Evolutionary conservation across 2,888 invertebrate species (phyloP).

Genomic region (Ochlodes sylvanus): DNA sequence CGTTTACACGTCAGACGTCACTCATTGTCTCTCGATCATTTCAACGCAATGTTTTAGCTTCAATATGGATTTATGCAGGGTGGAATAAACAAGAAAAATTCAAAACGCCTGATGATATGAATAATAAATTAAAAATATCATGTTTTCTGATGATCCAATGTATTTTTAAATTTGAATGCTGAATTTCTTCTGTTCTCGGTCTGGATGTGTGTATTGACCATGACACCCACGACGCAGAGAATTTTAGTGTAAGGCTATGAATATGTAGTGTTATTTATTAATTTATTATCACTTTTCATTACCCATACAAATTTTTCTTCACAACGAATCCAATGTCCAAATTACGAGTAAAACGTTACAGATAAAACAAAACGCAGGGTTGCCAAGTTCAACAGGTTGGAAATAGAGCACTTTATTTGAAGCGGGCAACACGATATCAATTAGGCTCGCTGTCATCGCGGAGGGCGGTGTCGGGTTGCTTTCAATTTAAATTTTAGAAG

Average conservation of each 20-base stretch:
- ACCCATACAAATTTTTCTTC: background rate
- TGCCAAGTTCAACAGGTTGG: slow-evolving; percentile 41
- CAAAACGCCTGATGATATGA: too few species aligned
- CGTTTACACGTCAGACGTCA: slow-evolving; percentile 65
- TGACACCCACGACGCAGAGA: too few species aligned
- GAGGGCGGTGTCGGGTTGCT: slow-evolving; percentile 59
- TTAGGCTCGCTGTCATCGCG: slow-evolving; percentile 69
- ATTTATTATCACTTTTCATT: too few species aligned
- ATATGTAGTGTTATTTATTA: too few species aligned
- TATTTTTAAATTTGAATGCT: too few species aligned
- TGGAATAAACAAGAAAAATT: too few species aligned
- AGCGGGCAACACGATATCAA: slow-evolving; percentile 72
- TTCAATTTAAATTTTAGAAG: slow-evolving; percentile 53
- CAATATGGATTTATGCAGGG: slow-evolving; percentile 23
- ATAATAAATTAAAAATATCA: too few species aligned
- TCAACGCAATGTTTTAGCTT: slow-evolving; percentile 8
- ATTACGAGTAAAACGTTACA: slow-evolving; percentile 5
- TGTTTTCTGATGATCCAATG: too few species aligned
- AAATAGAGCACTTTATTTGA: slow-evolving; percentile 69
- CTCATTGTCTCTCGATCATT: slow-evolving; percentile 41
- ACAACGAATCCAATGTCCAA: background rate
- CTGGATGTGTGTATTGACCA: too few species aligned
- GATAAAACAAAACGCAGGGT: slow-evolving; percentile 30
- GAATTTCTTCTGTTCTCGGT: too few species aligned
- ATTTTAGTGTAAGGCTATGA: too few species aligned